phyloP scores from a whole-genome alignment of 2,888 invertebrate genomes.

The Ctena decussata region DNA sequence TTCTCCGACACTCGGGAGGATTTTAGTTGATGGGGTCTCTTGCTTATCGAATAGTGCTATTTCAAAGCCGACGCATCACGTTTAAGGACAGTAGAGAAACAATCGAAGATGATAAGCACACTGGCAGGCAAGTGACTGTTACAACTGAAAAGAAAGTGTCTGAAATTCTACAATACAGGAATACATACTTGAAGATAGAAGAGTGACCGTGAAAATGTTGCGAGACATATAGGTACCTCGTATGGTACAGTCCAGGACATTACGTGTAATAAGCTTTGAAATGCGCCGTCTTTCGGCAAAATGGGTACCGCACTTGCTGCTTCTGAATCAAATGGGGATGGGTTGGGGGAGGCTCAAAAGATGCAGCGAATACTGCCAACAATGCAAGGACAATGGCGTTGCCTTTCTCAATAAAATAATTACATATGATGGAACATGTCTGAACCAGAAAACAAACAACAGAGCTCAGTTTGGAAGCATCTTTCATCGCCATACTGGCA shows the following conservation, averaged over 20 bases:
- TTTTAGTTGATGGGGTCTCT: too few species aligned
- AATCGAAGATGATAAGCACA: not conserved
- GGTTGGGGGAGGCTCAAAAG: not conserved
- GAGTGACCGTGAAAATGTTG: not conserved
- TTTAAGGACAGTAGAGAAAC: not conserved
- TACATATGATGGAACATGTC: not conserved
- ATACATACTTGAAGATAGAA: not conserved
- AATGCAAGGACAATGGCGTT: not conserved
- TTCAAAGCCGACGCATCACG: too few species aligned
- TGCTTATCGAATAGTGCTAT: too few species aligned
- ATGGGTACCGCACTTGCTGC: not conserved
- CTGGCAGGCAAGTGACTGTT: not conserved
- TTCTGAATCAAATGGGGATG: not conserved
- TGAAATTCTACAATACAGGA: not conserved
- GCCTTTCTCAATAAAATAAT: not conserved
- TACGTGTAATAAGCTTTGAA: not conserved
- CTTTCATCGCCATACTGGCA: not conserved
- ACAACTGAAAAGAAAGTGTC: not conserved
- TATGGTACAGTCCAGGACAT: not conserved
- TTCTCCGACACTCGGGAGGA: not conserved
- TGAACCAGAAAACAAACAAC: not conserved
- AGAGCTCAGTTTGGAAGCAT: constrained; percentile 17
- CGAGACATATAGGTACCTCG: not conserved
- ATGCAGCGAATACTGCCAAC: not conserved
- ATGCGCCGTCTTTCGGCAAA: not conserved